Base-by-base conservation (phyloP, 2,888 invertebrate genomes). In the Apodemia mormo region DNA sequence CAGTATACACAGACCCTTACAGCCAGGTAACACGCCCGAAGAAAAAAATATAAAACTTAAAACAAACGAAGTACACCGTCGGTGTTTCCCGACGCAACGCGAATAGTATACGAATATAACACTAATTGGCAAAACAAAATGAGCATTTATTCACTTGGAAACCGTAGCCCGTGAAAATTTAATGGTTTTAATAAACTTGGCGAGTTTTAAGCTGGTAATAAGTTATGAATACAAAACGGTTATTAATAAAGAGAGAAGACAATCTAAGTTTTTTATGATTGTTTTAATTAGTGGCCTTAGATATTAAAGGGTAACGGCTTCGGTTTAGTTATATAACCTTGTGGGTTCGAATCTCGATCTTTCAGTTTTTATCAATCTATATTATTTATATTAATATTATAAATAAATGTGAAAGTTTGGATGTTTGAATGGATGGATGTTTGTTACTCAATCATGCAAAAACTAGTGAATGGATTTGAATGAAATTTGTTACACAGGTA, bases 111-210 rank as follows among this genome's bases (percentile, higher is more conserved):
- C 69, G 65, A 70, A 67, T 70, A 68, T 67, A 70, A 69, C 56
- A 68, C 72, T 74, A 74, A 74, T 74, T 74, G 72, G 70, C 67
- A 64, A 68, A 71, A 70, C 61, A 68, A 73, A 70, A 67, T 65
- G 69, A 70, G 68, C 67, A 68, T 49, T 30, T 64, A 64, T 61
- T 33, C 58, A 33, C 61, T 64, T 37, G 33, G 33, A 64, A 37
- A 37, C 33, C 30, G 61, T 64, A 8, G 7, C 14, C 14, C 61
- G 33, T 54, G 52, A 64, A 64, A 37, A 33, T 64, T 64, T 64
- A 64, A 64, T 64, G 61, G 61, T 33, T 61, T 64, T 37, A 33
- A 64, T 64, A 64, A 64, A 64, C 61, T 64, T 64, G 61, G 33
- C 61, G 30, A 8, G 61, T 64, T 64, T 64, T n/a, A 64, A 61